Evolutionary conservation across 2,797 vertebrate genomes (phyloP), one percentile per base, ranked within the genome.

Genomic region (Cyclopterus lumpus): DNA sequence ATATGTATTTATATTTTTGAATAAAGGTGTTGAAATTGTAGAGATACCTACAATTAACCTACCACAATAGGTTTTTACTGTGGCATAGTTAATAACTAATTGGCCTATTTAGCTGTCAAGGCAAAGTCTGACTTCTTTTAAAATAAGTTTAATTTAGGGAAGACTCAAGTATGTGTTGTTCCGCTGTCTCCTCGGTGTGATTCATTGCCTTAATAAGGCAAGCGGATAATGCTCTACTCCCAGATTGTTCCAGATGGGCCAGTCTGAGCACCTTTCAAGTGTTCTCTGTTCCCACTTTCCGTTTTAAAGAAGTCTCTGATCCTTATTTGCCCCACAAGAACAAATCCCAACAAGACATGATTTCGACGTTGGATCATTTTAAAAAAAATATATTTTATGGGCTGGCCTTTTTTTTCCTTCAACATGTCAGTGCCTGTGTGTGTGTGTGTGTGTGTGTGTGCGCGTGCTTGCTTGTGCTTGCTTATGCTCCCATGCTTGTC

Each of bases 381-480:
- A n/a, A n/a, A n/a, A n/a, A n/a, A n/a, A n/a, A n/a, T n/a, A n/a
- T 26, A 66, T 60, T 87, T 72, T 28, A 53, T 67, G 24, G 66
- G 55, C 44, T 11, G 8, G 71, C 51, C 32, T 36, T 67, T 46
- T 18, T n/a, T 74, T 78, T 54, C 58, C 22, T 81, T 32, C 1
- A 80, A 84, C 88, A 49, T 84, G 88, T 40, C 51, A 0, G 59
- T 74, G 74, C 86, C 59, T 84, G 81, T 55, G 36, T 26, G n/a
- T 74, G 63, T 20, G 67, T 68, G 34, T 66, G 30, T 40, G 54
- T 57, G 38, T 63, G 61, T 55, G 61, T 64, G 55, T 7, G 18
- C 14, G 32, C 54, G 16, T 6, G 42, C 18, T 42, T 18, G 42
- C 18, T 42, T 6, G 15, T 16, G 40, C 16, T 40, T 16, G 15